These are phyloP conservation scores for Callimorpha dominula DNA, from an alignment of 2,888 invertebrate genomes.

Conservation along the genomic window DNA sequence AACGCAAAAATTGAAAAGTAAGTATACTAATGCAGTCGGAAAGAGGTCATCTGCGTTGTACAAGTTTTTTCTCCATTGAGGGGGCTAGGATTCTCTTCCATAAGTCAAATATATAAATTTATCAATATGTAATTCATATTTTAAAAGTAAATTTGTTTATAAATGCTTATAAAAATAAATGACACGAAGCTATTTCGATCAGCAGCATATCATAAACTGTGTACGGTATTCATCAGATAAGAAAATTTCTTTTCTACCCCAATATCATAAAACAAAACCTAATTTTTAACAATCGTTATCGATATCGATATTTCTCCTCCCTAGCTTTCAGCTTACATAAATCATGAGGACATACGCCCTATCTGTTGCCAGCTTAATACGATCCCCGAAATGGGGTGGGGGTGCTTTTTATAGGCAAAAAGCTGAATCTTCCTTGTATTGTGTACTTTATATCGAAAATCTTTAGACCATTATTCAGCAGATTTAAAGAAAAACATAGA, in stretches of 20 bases:
- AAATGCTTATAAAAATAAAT: background rate
- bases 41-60: too few relatives aligned
- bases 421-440: slow-evolving; percentile 52
- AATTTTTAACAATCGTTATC: slow-evolving; percentile 30
- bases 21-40: too few relatives aligned
- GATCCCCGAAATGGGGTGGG: slow-evolving; percentile 71
- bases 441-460: slow-evolving; percentile 48
- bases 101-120: background rate
- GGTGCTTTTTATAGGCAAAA: slow-evolving; percentile 60
- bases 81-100: background rate
- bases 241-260: background rate
- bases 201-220: background rate
- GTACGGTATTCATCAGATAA: background rate
- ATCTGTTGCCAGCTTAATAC: slow-evolving; percentile 86
- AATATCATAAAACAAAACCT: slow-evolving; percentile 12
- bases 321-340: slow-evolving; percentile 76
- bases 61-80: too few relatives aligned
- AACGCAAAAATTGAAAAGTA: too few relatives aligned
- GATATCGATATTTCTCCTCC: slow-evolving; percentile 59
- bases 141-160: background rate
- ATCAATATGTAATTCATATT: background rate
- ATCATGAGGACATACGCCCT: slow-evolving; percentile 85
- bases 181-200: background rate
- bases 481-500: slow-evolving; percentile 38
- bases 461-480: slow-evolving; percentile 45